These are phyloP conservation scores for Arnoldichthys spilopterus DNA, from an alignment of 2,797 vertebrate species.

Conservation along the genomic window DNA sequence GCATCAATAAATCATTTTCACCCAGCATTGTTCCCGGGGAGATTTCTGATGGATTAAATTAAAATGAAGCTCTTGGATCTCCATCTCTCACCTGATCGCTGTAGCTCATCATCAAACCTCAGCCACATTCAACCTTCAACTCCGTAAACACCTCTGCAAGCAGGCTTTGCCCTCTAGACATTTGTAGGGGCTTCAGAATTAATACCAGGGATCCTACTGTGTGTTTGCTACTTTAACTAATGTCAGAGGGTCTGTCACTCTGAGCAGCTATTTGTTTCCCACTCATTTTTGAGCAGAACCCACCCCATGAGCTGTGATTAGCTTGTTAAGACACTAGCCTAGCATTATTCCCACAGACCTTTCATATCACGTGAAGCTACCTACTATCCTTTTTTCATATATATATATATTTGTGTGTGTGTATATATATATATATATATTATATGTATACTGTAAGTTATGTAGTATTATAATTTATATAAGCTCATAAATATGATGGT, in stretches of 20 bases:
- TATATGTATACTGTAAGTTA: too few relatives aligned
- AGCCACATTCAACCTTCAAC: not conserved
- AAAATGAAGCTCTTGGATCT: constrained; percentile 78
- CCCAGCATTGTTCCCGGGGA: constrained; percentile 81
- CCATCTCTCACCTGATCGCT: constrained; percentile 75
- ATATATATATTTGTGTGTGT: too few relatives aligned
- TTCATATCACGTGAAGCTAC: too few relatives aligned
- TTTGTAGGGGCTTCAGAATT: constrained; percentile 52
- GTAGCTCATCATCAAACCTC: constrained; percentile 68
- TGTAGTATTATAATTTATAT: too few relatives aligned
- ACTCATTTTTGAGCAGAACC: not conserved
- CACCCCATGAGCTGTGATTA: not conserved
- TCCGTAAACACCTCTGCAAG: not conserved
- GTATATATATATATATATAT: too few relatives aligned
- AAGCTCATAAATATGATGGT: too few relatives aligned
- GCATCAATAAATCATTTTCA: constrained; percentile 84
- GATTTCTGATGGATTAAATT: constrained; percentile 87
- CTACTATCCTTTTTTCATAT: too few relatives aligned
- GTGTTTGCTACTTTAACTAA: not conserved
- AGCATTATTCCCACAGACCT: too few relatives aligned
- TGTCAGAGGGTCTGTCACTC: not conserved
- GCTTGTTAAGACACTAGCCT: not conserved
- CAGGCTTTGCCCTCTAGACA: constrained; percentile 55
- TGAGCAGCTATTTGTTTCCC: not conserved
- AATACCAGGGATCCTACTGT: not conserved